Evolutionary conservation across 2,797 vertebrate genomes (phyloP), one percentile per base, ranked within the genome.

Genomic region (Thalassophryne amazonica): DNA sequence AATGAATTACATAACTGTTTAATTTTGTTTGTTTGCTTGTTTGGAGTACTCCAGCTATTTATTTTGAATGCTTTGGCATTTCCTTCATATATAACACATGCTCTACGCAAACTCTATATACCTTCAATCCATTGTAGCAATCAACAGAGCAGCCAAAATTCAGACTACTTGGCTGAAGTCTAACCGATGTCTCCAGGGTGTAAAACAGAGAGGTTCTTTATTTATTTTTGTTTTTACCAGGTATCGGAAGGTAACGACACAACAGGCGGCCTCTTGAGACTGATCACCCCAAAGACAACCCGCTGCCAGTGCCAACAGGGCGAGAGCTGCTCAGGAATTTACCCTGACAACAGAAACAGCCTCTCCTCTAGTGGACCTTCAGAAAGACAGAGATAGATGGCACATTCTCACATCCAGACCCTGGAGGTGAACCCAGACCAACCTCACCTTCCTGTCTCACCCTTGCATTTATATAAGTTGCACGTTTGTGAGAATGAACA

Each of bases 341-440:
- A 86, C 83, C 81, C 64, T 84, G 67, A 85, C 73, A 74, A 76
- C 34, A 83, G 77, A 86, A 86, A 86, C 83, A 81, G 77, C 73
- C 59, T 85, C 72, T 76, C 68, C 75, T 86, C 82, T 83, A 79
- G 77, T 85, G 68, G 79, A 85, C 65, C 16, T 74, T 68, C 73
- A 58, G 73, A 73, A 78, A 74, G 66, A 78, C 57, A 59, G 61
- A 41, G 23, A 24, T 21, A 27, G 52, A 37, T 10, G 24, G 0
- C 36, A 11, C 13, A 17, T 24, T n/a, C 17, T 29, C 45, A 27
- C 32, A 30, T 21, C 18, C 51, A 67, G 57, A 82, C 77, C 69
- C 76, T 60, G 61, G 79, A 72, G 70, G 69, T 83, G 84, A 83
- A 88, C 84, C 81, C 60, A 82, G 57, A 41, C 31, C 35, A 40